A percentile compares a stretch with the other conserved stretches of the same genome.
Evolutionary conservation across 2,888 invertebrate species (phyloP).

Genomic region (Drosophila flavopinicola): DNA sequence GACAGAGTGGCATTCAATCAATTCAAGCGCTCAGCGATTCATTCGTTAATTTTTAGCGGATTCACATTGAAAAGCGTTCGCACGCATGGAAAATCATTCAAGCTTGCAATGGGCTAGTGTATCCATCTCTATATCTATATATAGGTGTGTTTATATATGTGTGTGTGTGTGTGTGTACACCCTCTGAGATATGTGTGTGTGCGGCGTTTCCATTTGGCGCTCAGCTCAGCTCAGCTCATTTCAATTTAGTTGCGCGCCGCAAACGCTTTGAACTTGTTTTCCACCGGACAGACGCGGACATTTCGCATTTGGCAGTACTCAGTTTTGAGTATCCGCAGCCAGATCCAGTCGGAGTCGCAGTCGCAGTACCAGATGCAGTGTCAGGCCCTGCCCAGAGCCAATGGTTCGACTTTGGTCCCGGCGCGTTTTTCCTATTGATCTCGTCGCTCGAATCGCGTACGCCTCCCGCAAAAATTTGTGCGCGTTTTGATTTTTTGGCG

Average conservation of each 20-base stretch:
- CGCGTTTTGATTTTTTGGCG: slow-evolving; percentile 76
- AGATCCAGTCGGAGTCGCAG: no score
- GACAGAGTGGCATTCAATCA: slow-evolving; percentile 56
- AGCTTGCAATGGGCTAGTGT: slow-evolving; percentile 53
- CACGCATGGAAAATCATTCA: slow-evolving; percentile 76
- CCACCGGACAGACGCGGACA: slow-evolving; percentile 51
- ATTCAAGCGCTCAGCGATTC: slow-evolving; percentile 54
- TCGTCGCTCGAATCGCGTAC: slow-evolving; percentile 50
- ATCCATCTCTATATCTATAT: not conserved
- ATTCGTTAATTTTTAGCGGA: slow-evolving; percentile 38
- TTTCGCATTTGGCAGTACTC: slow-evolving; percentile 24
- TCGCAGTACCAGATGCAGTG: slow-evolving; percentile 21
- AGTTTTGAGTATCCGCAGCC: slow-evolving; percentile 2
- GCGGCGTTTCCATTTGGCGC: slow-evolving; percentile 72
- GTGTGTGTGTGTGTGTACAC: slow-evolving; percentile 20
- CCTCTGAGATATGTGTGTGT: slow-evolving; percentile 23
- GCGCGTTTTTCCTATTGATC: slow-evolving; percentile 64
- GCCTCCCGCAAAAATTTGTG: slow-evolving; percentile 61
- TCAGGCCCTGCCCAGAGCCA: slow-evolving; percentile 51
- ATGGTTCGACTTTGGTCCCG: slow-evolving; percentile 26
- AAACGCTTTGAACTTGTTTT: slow-evolving; percentile 81
- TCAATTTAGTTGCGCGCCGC: slow-evolving; percentile 81
- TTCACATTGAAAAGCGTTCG: slow-evolving; percentile 62
- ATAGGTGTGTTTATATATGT: slow-evolving; percentile 23
- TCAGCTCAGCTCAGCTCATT: slow-evolving; percentile 67